Conservation (phyloP, 2,797 vertebrate genomes). For the Psittacula echo region DNA sequence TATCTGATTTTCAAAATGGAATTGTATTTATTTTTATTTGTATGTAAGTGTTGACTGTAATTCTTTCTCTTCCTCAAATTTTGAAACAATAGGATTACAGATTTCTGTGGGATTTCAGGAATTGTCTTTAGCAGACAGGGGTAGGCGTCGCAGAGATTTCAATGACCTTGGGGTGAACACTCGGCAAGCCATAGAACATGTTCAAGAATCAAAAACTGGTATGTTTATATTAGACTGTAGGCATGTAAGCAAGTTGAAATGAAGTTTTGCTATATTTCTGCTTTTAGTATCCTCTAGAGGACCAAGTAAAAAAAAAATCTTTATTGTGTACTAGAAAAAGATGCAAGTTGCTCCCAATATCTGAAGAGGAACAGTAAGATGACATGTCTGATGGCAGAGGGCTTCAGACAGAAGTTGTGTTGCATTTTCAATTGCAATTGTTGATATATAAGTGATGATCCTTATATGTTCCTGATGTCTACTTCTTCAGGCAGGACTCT, state of each 20-base stretch:
- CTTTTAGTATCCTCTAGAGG: background rate
- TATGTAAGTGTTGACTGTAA: background rate
- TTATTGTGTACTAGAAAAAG: background rate
- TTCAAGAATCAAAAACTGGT: slow-evolving; percentile 90
- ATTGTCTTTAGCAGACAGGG: slow-evolving; percentile 87
- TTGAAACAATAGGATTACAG: slow-evolving; percentile 66
- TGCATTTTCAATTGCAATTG: background rate
- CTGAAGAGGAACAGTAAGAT: background rate
- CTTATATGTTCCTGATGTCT: background rate
- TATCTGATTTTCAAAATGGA: background rate
- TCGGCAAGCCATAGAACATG: slow-evolving; percentile 88
- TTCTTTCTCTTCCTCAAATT: background rate
- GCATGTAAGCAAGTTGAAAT: background rate
- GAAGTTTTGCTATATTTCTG: background rate
- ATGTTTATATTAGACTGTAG: background rate
- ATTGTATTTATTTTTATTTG: background rate
- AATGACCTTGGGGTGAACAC: slow-evolving; percentile 89
- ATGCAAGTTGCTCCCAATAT: background rate
- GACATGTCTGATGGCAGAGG: background rate
- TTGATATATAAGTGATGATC: background rate
- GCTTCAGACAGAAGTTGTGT: background rate
- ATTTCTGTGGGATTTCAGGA: slow-evolving; percentile 91
- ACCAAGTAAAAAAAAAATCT: background rate
- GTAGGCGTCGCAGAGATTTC: slow-evolving; percentile 87
- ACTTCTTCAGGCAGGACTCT: background rate